A percentile compares a stretch with the other conserved stretches of the same genome.
phyloP scores from a whole-genome alignment of 2,113 vertebrate genomes.

The Polyodon spathula region DNA sequence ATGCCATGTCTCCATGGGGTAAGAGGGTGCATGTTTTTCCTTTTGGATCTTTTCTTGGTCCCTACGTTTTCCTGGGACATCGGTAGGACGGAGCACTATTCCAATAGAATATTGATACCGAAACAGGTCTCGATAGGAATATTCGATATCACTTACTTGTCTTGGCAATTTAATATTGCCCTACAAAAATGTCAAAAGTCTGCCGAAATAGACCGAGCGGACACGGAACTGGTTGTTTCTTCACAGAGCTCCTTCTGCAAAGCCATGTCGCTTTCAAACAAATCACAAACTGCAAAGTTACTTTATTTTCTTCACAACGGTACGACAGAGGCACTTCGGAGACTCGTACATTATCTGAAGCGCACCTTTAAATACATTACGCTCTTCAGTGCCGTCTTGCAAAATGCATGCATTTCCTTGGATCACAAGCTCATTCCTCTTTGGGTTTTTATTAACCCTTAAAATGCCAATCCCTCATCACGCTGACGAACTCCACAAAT shows the following conservation, averaged over 20 bases:
- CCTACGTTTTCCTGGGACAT: slow-evolving; percentile 15
- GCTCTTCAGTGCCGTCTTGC: neutral
- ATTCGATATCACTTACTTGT: neutral
- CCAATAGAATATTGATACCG: slow-evolving; percentile 25
- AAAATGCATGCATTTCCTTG: neutral
- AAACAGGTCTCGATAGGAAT: neutral
- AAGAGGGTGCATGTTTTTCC: slow-evolving; percentile 45
- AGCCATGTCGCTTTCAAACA: neutral
- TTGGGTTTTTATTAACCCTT: neutral
- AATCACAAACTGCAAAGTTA: neutral
- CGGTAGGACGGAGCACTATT: slow-evolving; percentile 13
- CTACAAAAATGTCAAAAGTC: neutral
- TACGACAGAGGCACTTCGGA: neutral
- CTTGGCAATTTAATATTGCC: neutral
- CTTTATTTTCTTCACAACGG: neutral
- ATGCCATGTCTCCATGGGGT: slow-evolving; percentile 75
- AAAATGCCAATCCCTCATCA: neutral
- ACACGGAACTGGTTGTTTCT: neutral
- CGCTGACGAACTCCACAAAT: neutral
- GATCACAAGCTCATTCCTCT: neutral
- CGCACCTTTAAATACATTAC: neutral
- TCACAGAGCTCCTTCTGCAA: neutral
- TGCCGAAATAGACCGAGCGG: neutral
- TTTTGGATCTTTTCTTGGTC: slow-evolving; percentile 18
- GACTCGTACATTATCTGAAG: neutral